Conservation (phyloP, 2,797 vertebrate genomes). For the Pteropus rufus region DNA sequence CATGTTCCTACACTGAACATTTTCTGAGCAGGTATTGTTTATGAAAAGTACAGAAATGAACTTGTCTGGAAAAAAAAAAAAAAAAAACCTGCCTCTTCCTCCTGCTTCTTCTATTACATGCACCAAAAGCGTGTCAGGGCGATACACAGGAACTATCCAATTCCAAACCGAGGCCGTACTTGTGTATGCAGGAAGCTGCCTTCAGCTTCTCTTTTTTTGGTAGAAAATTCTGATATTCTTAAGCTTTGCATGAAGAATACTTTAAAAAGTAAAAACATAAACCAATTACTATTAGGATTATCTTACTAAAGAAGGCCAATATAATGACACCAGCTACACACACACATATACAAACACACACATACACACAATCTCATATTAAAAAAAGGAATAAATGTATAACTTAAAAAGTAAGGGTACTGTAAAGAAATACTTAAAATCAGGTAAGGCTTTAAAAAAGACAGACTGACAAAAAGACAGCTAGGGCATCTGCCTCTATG, state of each 20-base stretch:
- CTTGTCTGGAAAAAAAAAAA: neutral
- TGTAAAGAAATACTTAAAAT: slow-evolving; percentile 21
- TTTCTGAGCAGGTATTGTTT: slow-evolving; percentile 9
- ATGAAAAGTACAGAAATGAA: slow-evolving; percentile 8
- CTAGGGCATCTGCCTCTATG: neutral
- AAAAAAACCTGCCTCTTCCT: neutral
- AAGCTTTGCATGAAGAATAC: neutral
- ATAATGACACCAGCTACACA: neutral
- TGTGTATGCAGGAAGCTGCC: neutral
- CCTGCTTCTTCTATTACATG: neutral
- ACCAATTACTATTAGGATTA: neutral
- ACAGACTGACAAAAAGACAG: neutral
- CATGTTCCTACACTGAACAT: neutral
- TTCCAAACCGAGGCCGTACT: neutral
- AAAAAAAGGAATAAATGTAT: neutral
- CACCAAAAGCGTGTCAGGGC: neutral
- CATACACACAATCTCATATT: neutral
- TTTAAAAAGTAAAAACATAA: neutral
- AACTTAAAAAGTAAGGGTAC: neutral
- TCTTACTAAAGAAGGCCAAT: neutral
- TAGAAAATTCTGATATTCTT: neutral
- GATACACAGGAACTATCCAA: neutral
- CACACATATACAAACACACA: neutral
- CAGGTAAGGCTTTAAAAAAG: neutral
- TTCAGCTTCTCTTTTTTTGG: neutral